These are phyloP conservation scores for Steinernema feltiae DNA, from an alignment of 1,140 invertebrate species.

Conservation along the genomic window DNA sequence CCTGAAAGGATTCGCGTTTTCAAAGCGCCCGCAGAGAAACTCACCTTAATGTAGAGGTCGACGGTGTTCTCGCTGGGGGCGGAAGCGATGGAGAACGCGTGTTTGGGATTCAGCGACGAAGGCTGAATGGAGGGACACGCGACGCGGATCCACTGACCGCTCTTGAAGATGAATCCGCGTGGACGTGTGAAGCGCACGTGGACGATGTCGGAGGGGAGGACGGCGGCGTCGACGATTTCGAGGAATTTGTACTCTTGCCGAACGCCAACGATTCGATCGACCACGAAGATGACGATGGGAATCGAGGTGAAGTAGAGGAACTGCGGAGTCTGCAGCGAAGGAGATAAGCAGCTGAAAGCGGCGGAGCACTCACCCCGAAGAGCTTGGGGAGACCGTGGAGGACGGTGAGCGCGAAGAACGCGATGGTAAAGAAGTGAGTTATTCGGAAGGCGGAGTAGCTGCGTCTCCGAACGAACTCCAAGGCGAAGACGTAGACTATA, in stretches of 20 bases:
- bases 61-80: slow-evolving; percentile 95
- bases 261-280: slow-evolving; percentile 58
- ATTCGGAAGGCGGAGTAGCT: slow-evolving; percentile 95
- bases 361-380: slow-evolving; percentile 68
- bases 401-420: slow-evolving; percentile 80
- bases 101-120: slow-evolving; percentile 74
- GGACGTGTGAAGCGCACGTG: slow-evolving; percentile 68
- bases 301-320: slow-evolving; percentile 94
- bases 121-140: slow-evolving; percentile 85
- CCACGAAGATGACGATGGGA: slow-evolving; percentile 68
- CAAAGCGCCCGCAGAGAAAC: slow-evolving; percentile 17
- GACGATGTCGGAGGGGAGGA: slow-evolving; percentile 76
- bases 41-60: slow-evolving; percentile 84
- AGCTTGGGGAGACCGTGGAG: slow-evolving; percentile 88
- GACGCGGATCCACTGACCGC: slow-evolving; percentile 78
- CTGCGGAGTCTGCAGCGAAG: slow-evolving; percentile 65
- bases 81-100: slow-evolving; percentile 94
- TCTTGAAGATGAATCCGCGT: slow-evolving; percentile 90
- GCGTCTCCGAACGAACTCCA: slow-evolving; percentile 82
- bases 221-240: slow-evolving; percentile 86
- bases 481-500: slow-evolving; percentile 87
- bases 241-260: slow-evolving; percentile 69
- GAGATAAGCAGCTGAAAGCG: neutral
- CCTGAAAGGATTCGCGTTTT: neutral
- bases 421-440: slow-evolving; percentile 85